These are phyloP conservation scores for Drosophila bocqueti DNA, from an alignment of 1,140 invertebrate species.

Conservation along the genomic window DNA sequence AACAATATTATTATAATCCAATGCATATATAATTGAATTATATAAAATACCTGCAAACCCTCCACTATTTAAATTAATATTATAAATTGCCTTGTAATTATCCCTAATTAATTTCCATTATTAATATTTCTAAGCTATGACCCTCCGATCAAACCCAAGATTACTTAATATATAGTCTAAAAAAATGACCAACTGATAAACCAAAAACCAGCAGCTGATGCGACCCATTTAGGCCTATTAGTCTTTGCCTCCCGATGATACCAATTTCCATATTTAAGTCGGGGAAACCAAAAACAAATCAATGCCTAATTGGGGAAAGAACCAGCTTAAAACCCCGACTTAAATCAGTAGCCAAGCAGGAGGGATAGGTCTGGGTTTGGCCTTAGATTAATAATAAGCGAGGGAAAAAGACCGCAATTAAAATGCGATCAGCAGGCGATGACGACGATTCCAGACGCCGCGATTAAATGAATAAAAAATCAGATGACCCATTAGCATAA, in stretches of 20 bases:
- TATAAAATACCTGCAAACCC: neutral
- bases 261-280: slow-evolving; percentile 67
- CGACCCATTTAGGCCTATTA: slow-evolving; percentile 72
- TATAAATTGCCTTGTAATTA: neutral
- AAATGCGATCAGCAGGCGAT: slow-evolving; percentile 70
- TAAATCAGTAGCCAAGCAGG: slow-evolving; percentile 44
- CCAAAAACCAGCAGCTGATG: slow-evolving; percentile 48
- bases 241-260: slow-evolving; percentile 50
- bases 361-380: slow-evolving; percentile 14
- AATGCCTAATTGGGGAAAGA: slow-evolving; percentile 65
- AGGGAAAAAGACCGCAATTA: slow-evolving; percentile 63
- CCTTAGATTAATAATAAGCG: slow-evolving; percentile 20
- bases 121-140: slow-evolving; percentile 15
- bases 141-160: slow-evolving; percentile 6
- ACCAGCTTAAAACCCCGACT: slow-evolving; percentile 11
- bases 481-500: slow-evolving; percentile 55
- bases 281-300: slow-evolving; percentile 62
- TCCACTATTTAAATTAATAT: neutral
- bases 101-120: neutral
- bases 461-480: slow-evolving; percentile 51
- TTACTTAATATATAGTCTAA: slow-evolving; percentile 24
- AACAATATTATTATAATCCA: neutral
- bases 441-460: slow-evolving; percentile 39
- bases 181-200: slow-evolving; percentile 23
- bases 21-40: neutral